These are phyloP conservation scores for Drosophila pallidifrons DNA, from an alignment of 1,140 invertebrate species.

Conservation along the genomic window DNA sequence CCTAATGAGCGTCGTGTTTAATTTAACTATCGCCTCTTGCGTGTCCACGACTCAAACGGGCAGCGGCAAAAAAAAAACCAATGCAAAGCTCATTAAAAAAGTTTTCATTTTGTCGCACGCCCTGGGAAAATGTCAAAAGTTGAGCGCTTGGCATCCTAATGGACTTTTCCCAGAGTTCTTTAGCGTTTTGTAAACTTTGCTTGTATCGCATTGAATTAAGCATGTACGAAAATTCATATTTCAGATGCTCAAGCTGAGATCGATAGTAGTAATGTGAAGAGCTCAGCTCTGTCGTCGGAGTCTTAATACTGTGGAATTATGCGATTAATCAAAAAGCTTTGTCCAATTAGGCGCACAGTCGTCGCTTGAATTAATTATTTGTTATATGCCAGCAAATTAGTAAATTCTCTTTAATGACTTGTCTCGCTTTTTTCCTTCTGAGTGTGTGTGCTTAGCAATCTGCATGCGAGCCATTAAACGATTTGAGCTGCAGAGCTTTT, in stretches of 20 bases:
- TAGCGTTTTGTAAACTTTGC: neutral
- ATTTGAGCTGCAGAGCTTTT: conserved; percentile 17
- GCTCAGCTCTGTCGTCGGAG: neutral
- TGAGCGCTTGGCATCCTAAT: conserved; percentile 38
- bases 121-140: conserved; percentile 66
- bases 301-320: neutral
- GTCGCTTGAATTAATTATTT: conserved; percentile 45
- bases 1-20: conserved; percentile 55
- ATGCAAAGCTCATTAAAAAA: conserved; percentile 53
- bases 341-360: conserved; percentile 11
- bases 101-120: conserved; percentile 48
- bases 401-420: conserved; percentile 11
- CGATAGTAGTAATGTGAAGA: neutral
- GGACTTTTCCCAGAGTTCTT: conserved; percentile 24
- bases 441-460: conserved; percentile 1
- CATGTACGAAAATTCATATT: neutral
- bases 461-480: conserved; percentile 13
- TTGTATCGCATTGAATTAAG: conserved; percentile 8
- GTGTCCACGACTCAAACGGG: conserved; percentile 13
- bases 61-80: conserved; percentile 2
- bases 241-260: neutral
- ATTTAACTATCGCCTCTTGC: conserved; percentile 45
- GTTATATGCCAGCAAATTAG: conserved; percentile 56
- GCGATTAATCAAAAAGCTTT: conserved; percentile 27
- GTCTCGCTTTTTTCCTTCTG: neutral